Base-by-base conservation (phyloP, 2,888 invertebrate genomes). In the Morpho achilles region DNA sequence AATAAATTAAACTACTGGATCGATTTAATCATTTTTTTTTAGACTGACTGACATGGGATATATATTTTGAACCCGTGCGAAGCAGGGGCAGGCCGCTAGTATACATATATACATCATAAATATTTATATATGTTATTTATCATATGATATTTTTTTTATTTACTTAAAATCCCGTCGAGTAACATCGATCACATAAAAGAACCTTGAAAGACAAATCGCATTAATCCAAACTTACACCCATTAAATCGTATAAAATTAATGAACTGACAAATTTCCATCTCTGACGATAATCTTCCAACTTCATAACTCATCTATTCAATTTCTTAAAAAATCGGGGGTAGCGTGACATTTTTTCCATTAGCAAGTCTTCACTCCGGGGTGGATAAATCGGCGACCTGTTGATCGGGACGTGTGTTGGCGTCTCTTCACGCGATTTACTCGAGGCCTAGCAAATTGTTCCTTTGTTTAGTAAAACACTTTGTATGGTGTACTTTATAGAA, bases 301-400 rank as follows among this genome's bases (percentile, higher is more conserved):
- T 71, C 77, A 80, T 80, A 80, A 80, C 77, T 83, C 82, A 81
- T 78, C 73, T 74, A 73, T 75, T 78, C 76, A 79, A 72, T 67
- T 74, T 74, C 76, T 77, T 82, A 76, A 79, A 78, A 77, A 75
- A 72, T 76, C 71, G 52, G 59, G 50, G 71, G 74, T 79, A 74
- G 77, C 78, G 77, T 80, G 82, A 80, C 80, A 66, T 80, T 85
- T 87, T 85, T 86, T 85, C 82, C 82, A 85, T 85, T 83, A 86
- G 73, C 72, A 71, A 76, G 72, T 75, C 70, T 78, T 74, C 79
- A 74, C 66, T 66, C 53, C 65, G 62, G 70, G 66, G 59, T 60
- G 73, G 76, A 81, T 79, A 79, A 84, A 87, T 84, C 82, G 86
- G 72, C 84, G 78, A 87, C 87, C 87, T 87, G 87, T 87, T 87